Percentiles rank a stretch among this genome's conserved stretches.
Evolutionary conservation across 2,888 invertebrate genomes (phyloP).

Genomic region (Lacanobia oleracea): DNA sequence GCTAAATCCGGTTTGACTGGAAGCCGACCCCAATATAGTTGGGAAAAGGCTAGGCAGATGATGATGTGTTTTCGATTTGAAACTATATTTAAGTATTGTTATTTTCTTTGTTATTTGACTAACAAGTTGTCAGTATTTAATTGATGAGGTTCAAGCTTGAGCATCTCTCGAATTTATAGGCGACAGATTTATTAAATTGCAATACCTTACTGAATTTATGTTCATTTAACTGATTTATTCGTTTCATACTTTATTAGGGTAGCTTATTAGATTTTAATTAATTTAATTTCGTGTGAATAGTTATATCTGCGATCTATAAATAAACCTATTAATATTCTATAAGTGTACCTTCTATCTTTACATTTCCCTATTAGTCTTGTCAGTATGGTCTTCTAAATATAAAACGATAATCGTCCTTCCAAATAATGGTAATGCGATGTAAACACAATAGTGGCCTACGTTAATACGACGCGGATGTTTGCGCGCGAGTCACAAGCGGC

Average conservation of each 20-base stretch:
- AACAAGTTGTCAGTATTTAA: background rate
- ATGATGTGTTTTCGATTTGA: background rate
- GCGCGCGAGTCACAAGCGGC: slow-evolving; percentile 58
- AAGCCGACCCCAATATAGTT: no score
- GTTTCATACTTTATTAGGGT: background rate
- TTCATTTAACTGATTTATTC: slow-evolving; percentile 1
- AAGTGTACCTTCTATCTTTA: background rate
- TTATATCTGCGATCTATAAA: background rate
- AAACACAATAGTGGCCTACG: slow-evolving; percentile 34
- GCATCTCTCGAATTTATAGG: no score
- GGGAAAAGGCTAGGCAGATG: no score
- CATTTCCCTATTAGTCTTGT: background rate
- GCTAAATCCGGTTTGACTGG: no score
- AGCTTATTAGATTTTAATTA: background rate
- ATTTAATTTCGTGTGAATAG: background rate
- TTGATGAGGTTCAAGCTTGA: background rate
- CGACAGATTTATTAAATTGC: no score
- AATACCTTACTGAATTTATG: background rate
- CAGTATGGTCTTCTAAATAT: background rate
- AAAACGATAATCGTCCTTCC: background rate
- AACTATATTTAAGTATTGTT: background rate
- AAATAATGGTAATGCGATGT: slow-evolving; percentile 18
- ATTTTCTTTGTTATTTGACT: background rate
- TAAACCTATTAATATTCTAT: background rate
- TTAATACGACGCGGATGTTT: slow-evolving; percentile 61